These are phyloP conservation scores for Lasioglossum oenotherae DNA, from an alignment of 2,888 invertebrate species.

Conservation along the genomic window DNA sequence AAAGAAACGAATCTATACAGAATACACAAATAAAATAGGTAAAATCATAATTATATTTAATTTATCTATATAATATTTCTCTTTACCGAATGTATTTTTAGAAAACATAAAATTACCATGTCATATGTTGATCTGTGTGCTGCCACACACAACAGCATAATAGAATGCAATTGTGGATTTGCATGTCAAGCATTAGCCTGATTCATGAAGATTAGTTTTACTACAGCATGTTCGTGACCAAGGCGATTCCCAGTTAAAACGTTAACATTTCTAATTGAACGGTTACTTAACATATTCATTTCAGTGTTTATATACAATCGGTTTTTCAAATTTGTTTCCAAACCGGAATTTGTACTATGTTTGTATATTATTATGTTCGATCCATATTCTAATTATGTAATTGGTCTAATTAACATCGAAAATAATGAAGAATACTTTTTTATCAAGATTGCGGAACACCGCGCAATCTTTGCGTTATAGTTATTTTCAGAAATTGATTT, in stretches of 20 bases:
- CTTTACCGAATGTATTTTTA: neutral
- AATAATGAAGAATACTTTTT: neutral
- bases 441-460: neutral
- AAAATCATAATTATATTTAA: neutral
- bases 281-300: neutral
- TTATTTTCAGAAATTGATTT: neutral
- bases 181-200: neutral
- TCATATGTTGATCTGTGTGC: neutral
- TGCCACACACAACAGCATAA: neutral
- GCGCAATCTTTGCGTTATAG: neutral
- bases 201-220: slow-evolving; percentile 1
- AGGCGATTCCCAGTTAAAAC: neutral
- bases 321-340: neutral
- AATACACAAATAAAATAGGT: neutral
- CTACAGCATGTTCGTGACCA: neutral
- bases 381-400: neutral
- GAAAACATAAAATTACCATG: neutral
- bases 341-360: neutral
- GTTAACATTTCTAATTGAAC: neutral
- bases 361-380: neutral
- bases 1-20: neutral
- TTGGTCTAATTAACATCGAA: neutral
- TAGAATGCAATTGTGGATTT: neutral
- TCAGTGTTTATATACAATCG: neutral
- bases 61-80: neutral